A percentile compares a stretch with the other conserved stretches of the same genome.
phyloP scores from a whole-genome alignment of 2,113 vertebrate species.

The Poeciliopsis prolifica region DNA sequence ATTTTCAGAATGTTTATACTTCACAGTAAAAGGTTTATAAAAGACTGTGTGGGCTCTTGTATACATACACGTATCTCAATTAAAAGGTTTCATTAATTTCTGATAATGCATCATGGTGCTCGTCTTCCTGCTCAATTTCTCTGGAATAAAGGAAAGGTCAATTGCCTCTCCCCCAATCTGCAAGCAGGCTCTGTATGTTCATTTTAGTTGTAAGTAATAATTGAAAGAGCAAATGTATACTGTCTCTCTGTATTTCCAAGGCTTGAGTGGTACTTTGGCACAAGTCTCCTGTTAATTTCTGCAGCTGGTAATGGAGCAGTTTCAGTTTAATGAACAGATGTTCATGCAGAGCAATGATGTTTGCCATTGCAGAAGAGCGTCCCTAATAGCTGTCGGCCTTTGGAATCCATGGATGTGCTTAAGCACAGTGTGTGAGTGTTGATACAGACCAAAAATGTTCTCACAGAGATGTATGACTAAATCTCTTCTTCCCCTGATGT shows the following conservation, averaged over 20 bases:
- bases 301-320: slow-evolving; percentile 40
- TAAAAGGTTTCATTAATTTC: neutral
- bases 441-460: slow-evolving; percentile 61
- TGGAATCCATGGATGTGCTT: slow-evolving; percentile 48
- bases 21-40: neutral
- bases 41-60: neutral
- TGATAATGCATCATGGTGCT: neutral
- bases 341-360: slow-evolving; percentile 56
- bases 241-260: slow-evolving; percentile 1
- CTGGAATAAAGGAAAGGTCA: neutral
- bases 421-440: slow-evolving; percentile 48
- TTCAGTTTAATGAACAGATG: slow-evolving; percentile 66
- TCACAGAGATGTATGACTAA: slow-evolving; percentile 39
- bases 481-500: slow-evolving; percentile 53
- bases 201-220: slow-evolving; percentile 13
- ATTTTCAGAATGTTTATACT: neutral
- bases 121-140: neutral
- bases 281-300: slow-evolving; percentile 36
- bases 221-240: slow-evolving; percentile 20
- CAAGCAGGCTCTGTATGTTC: neutral
- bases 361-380: slow-evolving; percentile 49
- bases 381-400: slow-evolving; percentile 35
- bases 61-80: neutral
- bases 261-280: slow-evolving; percentile 20
- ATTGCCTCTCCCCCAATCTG: slow-evolving; percentile 3